Base-by-base conservation (phyloP, 2,797 vertebrate species). In the Anas georgica region DNA sequence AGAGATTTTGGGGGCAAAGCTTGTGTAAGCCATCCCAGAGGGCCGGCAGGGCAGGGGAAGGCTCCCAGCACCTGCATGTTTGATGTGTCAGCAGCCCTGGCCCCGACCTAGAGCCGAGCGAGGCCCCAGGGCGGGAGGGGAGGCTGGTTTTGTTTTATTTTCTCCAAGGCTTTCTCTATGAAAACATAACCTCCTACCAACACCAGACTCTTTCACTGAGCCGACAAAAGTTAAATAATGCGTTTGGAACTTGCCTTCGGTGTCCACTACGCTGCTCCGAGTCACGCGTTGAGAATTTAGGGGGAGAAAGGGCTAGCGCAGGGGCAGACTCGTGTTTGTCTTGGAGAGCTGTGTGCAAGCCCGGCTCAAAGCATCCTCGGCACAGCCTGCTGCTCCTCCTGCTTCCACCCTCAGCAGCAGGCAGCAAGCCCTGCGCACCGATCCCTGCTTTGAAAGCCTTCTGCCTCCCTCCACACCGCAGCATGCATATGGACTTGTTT, bases 121-220 rank as follows among this genome's bases (percentile, higher is more conserved):
- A 92, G 95, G 93, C 92, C 88, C 64, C 1, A 0, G 68, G 18
- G 87, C 4, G 5, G 79, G 83, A 91, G 90, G 80, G 74, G 72
- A 87, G 73, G 55, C 22, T 72, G 62, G 43, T 18, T 88, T 93
- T 96, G 85, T 79, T 97, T 95, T 82, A 63, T 88, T 93, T 91
- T 84, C 95, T 95, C 89, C 88, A 83, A 90, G 92, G 72, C 75
- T 94, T 94, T 92, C 93, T 84, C 84, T 91, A n/a, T n/a, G 83
- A 93, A 97, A 97, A 95, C 95, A 95, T 6, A 25, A 60, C 95
- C 92, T 95, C 92, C 95, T 91, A 93, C 95, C 92, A 93, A 82
- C 93, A 95, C 90, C 94, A 90, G 91, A 87, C 60, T 2, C 1
- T 58, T 88, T n/a, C 6, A 66, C 69, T 0, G 12, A 91, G 69